phyloP scores from a whole-genome alignment of 2,113 vertebrate species.

The Potamarius usumacintae region DNA sequence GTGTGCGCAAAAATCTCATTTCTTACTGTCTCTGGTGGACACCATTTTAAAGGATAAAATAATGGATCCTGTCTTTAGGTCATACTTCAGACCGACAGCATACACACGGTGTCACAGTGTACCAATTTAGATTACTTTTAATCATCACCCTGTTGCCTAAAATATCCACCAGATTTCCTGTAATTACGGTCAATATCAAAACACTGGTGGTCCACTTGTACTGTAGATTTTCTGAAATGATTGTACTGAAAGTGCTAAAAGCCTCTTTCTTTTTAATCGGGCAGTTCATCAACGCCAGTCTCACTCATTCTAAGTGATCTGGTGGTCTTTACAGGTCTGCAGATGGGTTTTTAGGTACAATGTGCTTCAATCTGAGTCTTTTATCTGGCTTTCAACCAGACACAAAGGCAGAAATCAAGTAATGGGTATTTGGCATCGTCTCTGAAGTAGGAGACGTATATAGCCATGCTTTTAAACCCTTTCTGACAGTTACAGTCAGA shows the following conservation, averaged over 20 bases:
- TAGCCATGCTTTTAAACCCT: conserved; percentile 50
- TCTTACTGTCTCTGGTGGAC: neutral
- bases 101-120: neutral
- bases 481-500: conserved; percentile 58
- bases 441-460: conserved; percentile 39
- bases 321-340: conserved; percentile 15
- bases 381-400: conserved; percentile 42
- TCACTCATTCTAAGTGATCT: conserved; percentile 33
- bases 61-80: neutral
- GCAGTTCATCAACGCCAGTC: conserved; percentile 26
- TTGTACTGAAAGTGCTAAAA: conserved; percentile 31
- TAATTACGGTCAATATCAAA: neutral
- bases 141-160: neutral
- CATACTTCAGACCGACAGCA: neutral
- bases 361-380: neutral
- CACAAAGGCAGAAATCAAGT: conserved; percentile 38
- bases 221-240: conserved; percentile 20
- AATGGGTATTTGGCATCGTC: conserved; percentile 42
- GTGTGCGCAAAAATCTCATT: neutral
- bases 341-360: conserved; percentile 41
- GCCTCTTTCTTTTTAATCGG: conserved; percentile 14
- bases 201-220: neutral
- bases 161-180: neutral
- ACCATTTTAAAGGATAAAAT: neutral
- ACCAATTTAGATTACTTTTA: neutral